Evolutionary conservation across 2,797 vertebrate species (phyloP).

Genomic region (Poecilia velifera): DNA sequence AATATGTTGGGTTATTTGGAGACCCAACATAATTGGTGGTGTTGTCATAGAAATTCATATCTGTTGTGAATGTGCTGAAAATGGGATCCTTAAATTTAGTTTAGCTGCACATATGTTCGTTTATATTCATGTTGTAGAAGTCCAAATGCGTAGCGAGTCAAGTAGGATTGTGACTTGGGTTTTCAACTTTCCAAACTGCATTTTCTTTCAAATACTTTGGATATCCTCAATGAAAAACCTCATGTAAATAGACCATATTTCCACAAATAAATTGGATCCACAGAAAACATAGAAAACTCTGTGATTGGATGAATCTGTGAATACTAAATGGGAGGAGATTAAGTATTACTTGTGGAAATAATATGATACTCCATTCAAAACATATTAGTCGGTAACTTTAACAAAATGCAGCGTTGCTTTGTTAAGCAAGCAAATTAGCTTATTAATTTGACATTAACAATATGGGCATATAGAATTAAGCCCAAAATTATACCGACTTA

Average conservation of each 20-base stretch:
- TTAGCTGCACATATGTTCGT: neutral
- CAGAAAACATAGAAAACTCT: neutral
- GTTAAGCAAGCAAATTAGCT: neutral
- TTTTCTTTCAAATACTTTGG: too few species aligned
- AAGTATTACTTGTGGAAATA: neutral
- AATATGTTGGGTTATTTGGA: neutral
- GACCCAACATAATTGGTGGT: neutral
- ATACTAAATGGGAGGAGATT: neutral
- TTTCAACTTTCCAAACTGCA: neutral
- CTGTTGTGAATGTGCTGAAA: neutral
- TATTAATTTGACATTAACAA: neutral
- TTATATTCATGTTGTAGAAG: neutral
- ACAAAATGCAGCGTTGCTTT: neutral
- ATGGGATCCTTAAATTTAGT: neutral
- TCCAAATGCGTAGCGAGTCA: neutral
- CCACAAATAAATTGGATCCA: neutral
- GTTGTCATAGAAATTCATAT: neutral
- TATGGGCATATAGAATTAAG: neutral
- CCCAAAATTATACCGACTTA: neutral
- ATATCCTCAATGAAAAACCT: neutral
- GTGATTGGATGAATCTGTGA: neutral
- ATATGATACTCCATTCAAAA: neutral
- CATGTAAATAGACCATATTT: neutral
- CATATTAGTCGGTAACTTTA: neutral
- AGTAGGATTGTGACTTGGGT: neutral